Base-by-base conservation (phyloP, 2,113 vertebrate genomes). In the Piaya cayana region DNA sequence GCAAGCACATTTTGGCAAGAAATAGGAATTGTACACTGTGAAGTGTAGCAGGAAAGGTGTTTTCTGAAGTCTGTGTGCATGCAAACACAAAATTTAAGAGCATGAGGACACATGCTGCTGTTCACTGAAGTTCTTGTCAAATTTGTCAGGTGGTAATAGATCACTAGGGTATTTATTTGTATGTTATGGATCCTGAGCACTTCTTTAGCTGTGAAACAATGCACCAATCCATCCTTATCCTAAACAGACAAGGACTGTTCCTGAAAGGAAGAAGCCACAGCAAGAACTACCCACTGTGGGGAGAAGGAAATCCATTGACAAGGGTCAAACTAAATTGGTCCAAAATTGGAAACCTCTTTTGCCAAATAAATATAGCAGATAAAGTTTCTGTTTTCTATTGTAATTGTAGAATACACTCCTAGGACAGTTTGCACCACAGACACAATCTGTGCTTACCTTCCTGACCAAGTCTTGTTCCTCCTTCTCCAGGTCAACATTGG, bases 401-500 rank as follows among this genome's bases (percentile, higher is more conserved):
- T 5, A 7, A 8, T 17, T 56, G 49, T 15, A 4, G 14, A 21
- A 2, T 1, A 1, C 7, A 6, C n/a, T 39, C 26, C 27, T 7
- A 30, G 68, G 63, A 50, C 59, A n/a, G 17, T 22, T 32, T 74
- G 59, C 10, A 15, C 11, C 47, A 29, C 5, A 5, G 43, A 17
- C 36, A 12, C 8, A 6, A 16, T 10, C 5, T 1, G 23, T 23
- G 1, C 30, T 53, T 8, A 4, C 20, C 76, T 15, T 30, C 29
- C n/a, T 96, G 43, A 95, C 68, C 26, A 2, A n/a, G 22, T 4
- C 71, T 71, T 25, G 8, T 45, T 70, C 45, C 27, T 86, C 6
- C 15, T 43, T 25, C 36, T 43, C 18, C 96, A 99, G 99, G 99
- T 99, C 69, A 99, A 99, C 67, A 96, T 99, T 4, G 98, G 98